A percentile compares a stretch with the other conserved stretches of the same genome.
phyloP scores from a whole-genome alignment of 2,797 vertebrate species.

The Gobio occitaniae region DNA sequence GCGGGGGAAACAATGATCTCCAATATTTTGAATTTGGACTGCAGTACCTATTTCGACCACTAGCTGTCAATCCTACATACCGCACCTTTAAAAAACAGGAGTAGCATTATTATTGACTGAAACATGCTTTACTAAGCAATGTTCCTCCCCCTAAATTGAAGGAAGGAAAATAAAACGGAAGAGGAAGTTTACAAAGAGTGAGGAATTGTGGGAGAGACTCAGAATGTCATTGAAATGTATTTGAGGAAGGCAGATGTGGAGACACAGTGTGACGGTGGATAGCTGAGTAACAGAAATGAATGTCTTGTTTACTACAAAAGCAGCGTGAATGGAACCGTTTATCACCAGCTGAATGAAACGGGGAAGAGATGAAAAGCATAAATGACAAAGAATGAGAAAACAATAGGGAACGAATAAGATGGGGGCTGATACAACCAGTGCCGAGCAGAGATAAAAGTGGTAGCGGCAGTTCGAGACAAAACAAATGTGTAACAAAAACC shows the following conservation, averaged over 20 bases:
- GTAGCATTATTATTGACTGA: not conserved
- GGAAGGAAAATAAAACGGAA: not conserved
- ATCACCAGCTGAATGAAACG: constrained; percentile 32
- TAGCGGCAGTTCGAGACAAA: constrained; percentile 23
- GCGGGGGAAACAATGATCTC: too few relatives aligned
- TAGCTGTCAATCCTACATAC: too few relatives aligned
- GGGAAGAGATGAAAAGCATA: constrained; percentile 37
- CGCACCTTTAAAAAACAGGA: too few relatives aligned
- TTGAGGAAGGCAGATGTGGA: constrained; percentile 19
- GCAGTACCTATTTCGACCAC: too few relatives aligned
- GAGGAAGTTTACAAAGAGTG: not conserved
- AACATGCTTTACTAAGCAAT: not conserved
- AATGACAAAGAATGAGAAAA: constrained; percentile 48
- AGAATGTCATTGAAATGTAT: constrained; percentile 15
- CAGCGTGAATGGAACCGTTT: constrained; percentile 49
- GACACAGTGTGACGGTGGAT: not conserved
- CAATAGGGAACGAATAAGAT: constrained; percentile 27
- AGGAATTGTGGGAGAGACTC: not conserved
- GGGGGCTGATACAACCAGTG: constrained; percentile 23
- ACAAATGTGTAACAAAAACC: constrained; percentile 26
- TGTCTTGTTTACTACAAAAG: constrained; percentile 56
- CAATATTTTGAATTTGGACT: too few relatives aligned
- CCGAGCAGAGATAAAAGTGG: constrained; percentile 24
- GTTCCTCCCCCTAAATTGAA: not conserved
- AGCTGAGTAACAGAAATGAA: constrained; percentile 42